Conservation (phyloP, 2,113 vertebrate genomes). For the Campylomormyrus numenius region DNA sequence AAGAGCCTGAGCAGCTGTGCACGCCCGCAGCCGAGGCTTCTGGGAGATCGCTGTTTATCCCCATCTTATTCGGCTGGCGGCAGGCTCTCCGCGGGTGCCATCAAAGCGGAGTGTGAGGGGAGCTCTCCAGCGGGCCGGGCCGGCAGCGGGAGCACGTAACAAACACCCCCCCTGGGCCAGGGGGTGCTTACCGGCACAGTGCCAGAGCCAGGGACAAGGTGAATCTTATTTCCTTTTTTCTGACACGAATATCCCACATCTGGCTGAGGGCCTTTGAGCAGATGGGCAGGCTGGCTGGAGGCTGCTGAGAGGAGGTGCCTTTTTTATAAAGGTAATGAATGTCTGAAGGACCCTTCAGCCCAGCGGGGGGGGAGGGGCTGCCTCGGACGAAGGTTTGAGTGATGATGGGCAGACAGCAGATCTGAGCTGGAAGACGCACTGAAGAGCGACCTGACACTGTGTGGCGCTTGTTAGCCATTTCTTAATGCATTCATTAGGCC, state of each 20-base stretch:
- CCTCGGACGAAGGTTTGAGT: background rate
- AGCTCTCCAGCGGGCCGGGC: background rate
- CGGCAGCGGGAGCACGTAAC: background rate
- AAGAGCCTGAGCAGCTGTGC: slow-evolving; percentile 14
- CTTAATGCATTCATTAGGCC: background rate
- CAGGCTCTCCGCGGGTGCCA: background rate
- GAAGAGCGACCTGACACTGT: background rate
- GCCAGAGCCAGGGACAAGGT: slow-evolving; percentile 4
- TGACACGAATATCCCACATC: slow-evolving; percentile 58
- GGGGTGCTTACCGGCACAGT: background rate
- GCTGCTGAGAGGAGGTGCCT: slow-evolving; percentile 53
- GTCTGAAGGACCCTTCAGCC: slow-evolving; percentile 57
- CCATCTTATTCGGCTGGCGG: background rate
- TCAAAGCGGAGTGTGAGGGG: background rate
- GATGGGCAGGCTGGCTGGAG: slow-evolving; percentile 58
- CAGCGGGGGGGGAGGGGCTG: slow-evolving; percentile 40
- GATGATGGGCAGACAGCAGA: slow-evolving; percentile 18
- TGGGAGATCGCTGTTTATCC: background rate
- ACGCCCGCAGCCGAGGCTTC: background rate
- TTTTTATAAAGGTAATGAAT: slow-evolving; percentile 73
- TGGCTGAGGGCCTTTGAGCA: slow-evolving; percentile 60
- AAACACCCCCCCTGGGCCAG: background rate
- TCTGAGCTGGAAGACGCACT: background rate
- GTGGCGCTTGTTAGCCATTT: background rate
- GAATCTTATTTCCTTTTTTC: slow-evolving; percentile 10